Base-by-base conservation (phyloP, 2,888 invertebrate species). In the Eledone cirrhosa region DNA sequence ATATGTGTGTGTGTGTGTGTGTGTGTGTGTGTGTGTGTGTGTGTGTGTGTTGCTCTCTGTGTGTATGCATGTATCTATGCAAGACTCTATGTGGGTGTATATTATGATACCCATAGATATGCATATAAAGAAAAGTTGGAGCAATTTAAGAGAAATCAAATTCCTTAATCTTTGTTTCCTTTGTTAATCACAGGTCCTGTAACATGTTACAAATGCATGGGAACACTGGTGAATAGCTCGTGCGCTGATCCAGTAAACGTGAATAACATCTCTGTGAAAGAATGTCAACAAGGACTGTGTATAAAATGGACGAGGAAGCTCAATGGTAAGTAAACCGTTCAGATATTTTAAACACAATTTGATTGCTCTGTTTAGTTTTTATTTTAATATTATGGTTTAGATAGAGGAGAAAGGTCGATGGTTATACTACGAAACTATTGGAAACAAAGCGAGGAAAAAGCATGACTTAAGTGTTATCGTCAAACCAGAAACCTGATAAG, bases 301-400 rank as follows among this genome's bases (percentile, higher is more conserved):
- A 81, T 88, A 47, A 88, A 88, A 81, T 87, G 87, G 88, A 87
- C 88, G 11, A 83, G 84, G 59, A 86, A 86, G 78, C 83, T 82
- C 75, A 78, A 82, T 48, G 80, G 88, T 88, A 82, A 82, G 85
- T 80, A 24, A 41, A 41, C 11, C 5, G 41, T 41, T 41, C 41
- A 41, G 5, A 5, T 41, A 41, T 11, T 11, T 41, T 5, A 41
- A 41, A 41, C 41, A 41, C 41, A 41, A 41, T 8, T 41, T 41
- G 8, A 1, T 41, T 5, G n/a, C n/a, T n/a, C n/a, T n/a, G n/a
- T n/a, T n/a, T n/a, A n/a, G n/a, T n/a, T n/a, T n/a, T n/a, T n/a
- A n/a, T n/a, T n/a, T n/a, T n/a, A n/a, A n/a, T n/a, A n/a, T n/a
- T n/a, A n/a, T n/a, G n/a, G n/a, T n/a, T n/a, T n/a, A n/a, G n/a